Evolutionary conservation across 2,888 invertebrate genomes (phyloP).

Genomic region (Luffia ferchaultella): DNA sequence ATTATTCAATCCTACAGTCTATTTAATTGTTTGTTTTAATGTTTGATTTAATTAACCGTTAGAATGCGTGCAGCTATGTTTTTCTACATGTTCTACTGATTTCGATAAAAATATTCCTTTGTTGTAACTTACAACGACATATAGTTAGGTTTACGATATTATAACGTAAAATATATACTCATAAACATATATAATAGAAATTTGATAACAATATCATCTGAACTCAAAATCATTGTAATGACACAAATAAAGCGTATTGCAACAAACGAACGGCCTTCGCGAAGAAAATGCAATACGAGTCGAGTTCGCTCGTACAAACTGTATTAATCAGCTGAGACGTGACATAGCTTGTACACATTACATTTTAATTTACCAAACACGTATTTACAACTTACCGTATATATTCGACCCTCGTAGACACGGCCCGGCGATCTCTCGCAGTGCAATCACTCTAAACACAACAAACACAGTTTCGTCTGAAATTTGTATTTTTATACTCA

Average conservation of each 20-base stretch:
- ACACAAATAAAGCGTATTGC: slow-evolving; percentile 37
- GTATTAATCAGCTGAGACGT: not conserved
- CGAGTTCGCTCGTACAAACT: not conserved
- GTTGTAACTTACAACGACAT: no score
- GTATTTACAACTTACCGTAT: slow-evolving; percentile 47
- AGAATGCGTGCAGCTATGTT: no score
- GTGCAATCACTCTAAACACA: slow-evolving; percentile 43
- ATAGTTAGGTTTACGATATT: no score
- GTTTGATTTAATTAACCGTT: no score
- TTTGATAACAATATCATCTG: not conserved
- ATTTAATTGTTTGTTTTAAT: no score
- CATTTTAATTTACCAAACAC: not conserved
- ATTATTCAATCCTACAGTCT: no score
- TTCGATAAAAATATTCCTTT: no score
- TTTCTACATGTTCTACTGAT: no score
- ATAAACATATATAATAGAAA: no score
- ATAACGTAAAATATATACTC: no score
- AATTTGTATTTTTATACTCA: slow-evolving; percentile 24
- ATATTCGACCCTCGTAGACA: slow-evolving; percentile 49
- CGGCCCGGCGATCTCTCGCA: slow-evolving; percentile 48
- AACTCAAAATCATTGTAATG: slow-evolving; percentile 13
- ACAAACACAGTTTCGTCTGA: slow-evolving; percentile 39
- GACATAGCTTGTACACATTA: not conserved
- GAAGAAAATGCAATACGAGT: not conserved
- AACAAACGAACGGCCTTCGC: slow-evolving; percentile 40